These are phyloP conservation scores for Tapera naevia DNA, from an alignment of 2,797 vertebrate genomes.

Conservation along the genomic window DNA sequence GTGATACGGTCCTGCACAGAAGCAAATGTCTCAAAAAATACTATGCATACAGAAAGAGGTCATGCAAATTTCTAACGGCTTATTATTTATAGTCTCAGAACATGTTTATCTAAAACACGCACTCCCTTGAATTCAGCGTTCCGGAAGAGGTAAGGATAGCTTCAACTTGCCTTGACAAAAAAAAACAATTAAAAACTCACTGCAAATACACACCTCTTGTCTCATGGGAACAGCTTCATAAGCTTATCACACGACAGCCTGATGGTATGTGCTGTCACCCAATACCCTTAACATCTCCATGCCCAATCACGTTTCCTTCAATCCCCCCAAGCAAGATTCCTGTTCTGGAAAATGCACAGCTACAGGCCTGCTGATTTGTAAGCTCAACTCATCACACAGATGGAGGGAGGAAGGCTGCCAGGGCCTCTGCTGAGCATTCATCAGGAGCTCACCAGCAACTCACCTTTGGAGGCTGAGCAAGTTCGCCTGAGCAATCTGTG, in stretches of 20 bases:
- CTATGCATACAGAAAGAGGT: not conserved
- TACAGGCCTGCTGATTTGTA: rapidly evolving
- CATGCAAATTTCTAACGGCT: not conserved
- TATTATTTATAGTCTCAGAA: not conserved
- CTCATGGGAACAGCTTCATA: not conserved
- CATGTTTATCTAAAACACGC: not conserved
- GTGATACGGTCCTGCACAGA: not conserved
- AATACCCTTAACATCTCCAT: not conserved
- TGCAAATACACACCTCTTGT: not conserved
- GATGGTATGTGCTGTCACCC: rapidly evolving
- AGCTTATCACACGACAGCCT: rapidly evolving
- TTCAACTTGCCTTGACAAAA: not conserved
- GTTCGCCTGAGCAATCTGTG: not conserved
- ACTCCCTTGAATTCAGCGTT: not conserved
- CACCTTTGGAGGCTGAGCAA: not conserved
- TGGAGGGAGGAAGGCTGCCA: not conserved
- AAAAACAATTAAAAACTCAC: not conserved
- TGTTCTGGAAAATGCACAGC: not conserved
- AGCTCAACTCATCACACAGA: not conserved
- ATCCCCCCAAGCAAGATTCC: not conserved
- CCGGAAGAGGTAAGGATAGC: not conserved
- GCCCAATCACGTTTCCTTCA: not conserved
- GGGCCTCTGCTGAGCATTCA: not conserved
- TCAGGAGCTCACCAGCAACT: not conserved
- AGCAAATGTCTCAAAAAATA: not conserved